Conservation (phyloP, 2,113 vertebrate genomes). For the Prolemur simus region DNA sequence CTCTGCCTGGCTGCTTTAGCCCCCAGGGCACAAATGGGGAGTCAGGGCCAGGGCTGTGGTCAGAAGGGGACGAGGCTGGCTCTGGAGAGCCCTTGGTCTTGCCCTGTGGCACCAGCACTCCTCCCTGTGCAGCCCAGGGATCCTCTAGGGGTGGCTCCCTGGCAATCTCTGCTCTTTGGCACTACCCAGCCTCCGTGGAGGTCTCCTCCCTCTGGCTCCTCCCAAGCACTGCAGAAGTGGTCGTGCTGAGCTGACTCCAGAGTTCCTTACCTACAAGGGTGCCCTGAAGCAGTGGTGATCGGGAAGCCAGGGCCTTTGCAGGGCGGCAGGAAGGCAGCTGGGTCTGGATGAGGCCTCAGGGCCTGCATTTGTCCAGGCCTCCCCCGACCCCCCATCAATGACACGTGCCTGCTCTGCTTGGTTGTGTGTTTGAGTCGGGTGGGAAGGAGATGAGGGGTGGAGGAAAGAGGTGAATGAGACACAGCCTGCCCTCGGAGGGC, state of each 20-base stretch:
- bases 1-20: not conserved
- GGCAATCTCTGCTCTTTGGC: not conserved
- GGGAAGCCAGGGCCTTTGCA: rapidly evolving
- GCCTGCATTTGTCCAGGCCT: not conserved
- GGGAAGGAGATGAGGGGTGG: not conserved
- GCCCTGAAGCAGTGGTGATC: not conserved
- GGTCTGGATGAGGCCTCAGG: not conserved
- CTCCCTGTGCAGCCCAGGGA: not conserved
- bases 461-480: not conserved
- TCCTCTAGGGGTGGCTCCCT: not conserved
- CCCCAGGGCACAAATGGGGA: not conserved
- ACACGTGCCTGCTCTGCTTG: not conserved
- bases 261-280: not conserved
- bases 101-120: not conserved
- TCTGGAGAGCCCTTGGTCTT: not conserved
- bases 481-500: not conserved
- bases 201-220: not conserved
- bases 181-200: rapidly evolving
- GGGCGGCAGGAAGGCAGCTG: not conserved
- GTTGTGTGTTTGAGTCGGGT: not conserved
- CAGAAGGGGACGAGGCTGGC: not conserved
- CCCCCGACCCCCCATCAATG: not conserved
- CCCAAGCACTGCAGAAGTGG: not conserved
- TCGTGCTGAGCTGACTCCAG: not conserved
- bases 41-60: not conserved